These are phyloP conservation scores for Sebastes trivittatus DNA, from an alignment of 2,797 vertebrate species.

Conservation along the genomic window DNA sequence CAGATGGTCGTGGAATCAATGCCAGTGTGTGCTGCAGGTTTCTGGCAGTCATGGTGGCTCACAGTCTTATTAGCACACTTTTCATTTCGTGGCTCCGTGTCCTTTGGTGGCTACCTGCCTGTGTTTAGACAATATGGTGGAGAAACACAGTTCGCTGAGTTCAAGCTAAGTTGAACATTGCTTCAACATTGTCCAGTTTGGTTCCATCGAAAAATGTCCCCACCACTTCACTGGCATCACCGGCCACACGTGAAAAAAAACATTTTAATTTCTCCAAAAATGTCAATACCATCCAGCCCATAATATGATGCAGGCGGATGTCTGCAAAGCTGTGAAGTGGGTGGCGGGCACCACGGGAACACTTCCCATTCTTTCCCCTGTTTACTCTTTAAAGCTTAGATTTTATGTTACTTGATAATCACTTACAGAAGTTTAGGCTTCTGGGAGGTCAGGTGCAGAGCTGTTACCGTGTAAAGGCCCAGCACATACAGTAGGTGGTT, in stretches of 20 bases:
- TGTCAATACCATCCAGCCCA: neutral
- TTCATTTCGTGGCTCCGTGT: slow-evolving; percentile 16
- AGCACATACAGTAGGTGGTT: neutral
- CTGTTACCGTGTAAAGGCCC: neutral
- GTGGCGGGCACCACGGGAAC: neutral
- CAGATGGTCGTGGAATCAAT: slow-evolving; percentile 35
- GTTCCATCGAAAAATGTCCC: neutral
- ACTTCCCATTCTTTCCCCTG: neutral
- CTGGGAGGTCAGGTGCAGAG: neutral
- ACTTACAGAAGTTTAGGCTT: neutral
- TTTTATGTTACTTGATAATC: slow-evolving; percentile 17
- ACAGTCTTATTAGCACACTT: slow-evolving; percentile 30
- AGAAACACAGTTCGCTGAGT: slow-evolving; percentile 4
- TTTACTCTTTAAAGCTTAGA: neutral
- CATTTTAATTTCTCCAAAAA: neutral
- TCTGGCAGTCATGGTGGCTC: slow-evolving; percentile 35
- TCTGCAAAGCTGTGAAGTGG: neutral
- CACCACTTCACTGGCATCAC: neutral
- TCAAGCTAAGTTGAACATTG: slow-evolving; percentile 13
- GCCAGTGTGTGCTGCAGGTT: slow-evolving; percentile 44
- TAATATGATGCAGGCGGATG: neutral
- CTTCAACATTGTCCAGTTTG: neutral
- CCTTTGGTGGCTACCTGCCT: slow-evolving; percentile 20
- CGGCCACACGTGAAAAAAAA: neutral
- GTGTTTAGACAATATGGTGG: neutral